Evolutionary conservation across 2,113 vertebrate species (phyloP), one percentile per base, ranked within the genome.

Genomic region (Fregata magnificens): DNA sequence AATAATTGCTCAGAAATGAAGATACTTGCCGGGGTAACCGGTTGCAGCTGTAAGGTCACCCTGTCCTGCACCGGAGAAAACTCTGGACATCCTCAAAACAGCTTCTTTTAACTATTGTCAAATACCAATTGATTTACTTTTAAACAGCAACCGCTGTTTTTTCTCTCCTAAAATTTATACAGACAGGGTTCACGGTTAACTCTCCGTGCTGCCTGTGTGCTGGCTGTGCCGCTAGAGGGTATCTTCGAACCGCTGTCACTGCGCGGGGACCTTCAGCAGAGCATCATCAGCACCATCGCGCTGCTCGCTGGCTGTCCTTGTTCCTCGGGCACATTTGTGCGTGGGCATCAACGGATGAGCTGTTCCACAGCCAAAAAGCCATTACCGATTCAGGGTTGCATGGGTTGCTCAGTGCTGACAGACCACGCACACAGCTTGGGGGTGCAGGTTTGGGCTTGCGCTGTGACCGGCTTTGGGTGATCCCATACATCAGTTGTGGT

Each of bases 351-450:
- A 4, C 7, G 1, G 16, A 10, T 31, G 31, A 42, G 6, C 38
- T 55, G 15, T 38, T 11, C 52, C 6, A 2, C 0, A 7, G 31
- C 20, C 16, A 29, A n/a, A 7, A 61, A 86, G 42, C 13, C 1
- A 0, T 31, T 19, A 21, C 14, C 3, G 1, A 4, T n/a, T 31
- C 2, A 1, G 53, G 18, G 10, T 26, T 28, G 25, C 3, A 0
- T 5, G 15, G 18, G 6, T 34, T 45, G 47, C 63, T 93, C 4
- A 0, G 21, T 36, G 67, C 32, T 25, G 45, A 28, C 24, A 38
- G 25, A 38, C 65, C 10, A 0, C 32, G 10, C 55, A 7, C 32
- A 8, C 49, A 20, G 13, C 21, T 34, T 10, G 6, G 9, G 47
- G 13, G 5, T 47, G 17, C 12, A 49, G 55, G 24, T 53, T 82